phyloP scores from a whole-genome alignment of 2,888 invertebrate genomes.

The Harpalus rubripes region DNA sequence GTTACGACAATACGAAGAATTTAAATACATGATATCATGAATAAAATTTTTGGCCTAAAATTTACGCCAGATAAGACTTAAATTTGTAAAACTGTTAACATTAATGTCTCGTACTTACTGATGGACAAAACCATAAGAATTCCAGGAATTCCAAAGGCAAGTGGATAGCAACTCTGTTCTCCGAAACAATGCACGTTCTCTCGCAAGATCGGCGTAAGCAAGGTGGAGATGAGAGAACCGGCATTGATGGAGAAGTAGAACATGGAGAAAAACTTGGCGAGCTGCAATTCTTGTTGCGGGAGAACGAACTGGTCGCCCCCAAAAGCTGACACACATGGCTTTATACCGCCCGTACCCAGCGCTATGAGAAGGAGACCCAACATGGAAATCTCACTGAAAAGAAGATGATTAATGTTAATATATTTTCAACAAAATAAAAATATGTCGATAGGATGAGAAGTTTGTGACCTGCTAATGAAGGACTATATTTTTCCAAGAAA shows the following conservation, averaged over 20 bases:
- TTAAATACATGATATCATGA: too few species aligned
- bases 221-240: constrained; percentile 93
- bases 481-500: too few species aligned
- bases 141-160: constrained; percentile 95
- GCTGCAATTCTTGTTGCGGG: constrained; percentile 88
- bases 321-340: constrained; percentile 96
- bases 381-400: constrained; percentile 75
- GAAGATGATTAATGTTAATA: too few species aligned
- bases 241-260: constrained; percentile 97
- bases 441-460: too few species aligned
- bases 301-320: constrained; percentile 95
- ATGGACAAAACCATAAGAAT: constrained; percentile 90
- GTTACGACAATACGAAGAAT: too few species aligned
- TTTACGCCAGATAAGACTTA: too few species aligned
- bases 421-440: too few species aligned
- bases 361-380: constrained; percentile 88
- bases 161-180: constrained; percentile 87
- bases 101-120: constrained; percentile 78
- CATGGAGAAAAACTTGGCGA: constrained; percentile 93
- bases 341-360: constrained; percentile 96
- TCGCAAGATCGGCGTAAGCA: constrained; percentile 92
- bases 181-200: constrained; percentile 89
- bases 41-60: too few species aligned
- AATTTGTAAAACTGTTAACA: too few species aligned
- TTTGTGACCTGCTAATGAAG: too few species aligned